Conservation (phyloP, 2,113 vertebrate species). For the Daboia siamensis region DNA sequence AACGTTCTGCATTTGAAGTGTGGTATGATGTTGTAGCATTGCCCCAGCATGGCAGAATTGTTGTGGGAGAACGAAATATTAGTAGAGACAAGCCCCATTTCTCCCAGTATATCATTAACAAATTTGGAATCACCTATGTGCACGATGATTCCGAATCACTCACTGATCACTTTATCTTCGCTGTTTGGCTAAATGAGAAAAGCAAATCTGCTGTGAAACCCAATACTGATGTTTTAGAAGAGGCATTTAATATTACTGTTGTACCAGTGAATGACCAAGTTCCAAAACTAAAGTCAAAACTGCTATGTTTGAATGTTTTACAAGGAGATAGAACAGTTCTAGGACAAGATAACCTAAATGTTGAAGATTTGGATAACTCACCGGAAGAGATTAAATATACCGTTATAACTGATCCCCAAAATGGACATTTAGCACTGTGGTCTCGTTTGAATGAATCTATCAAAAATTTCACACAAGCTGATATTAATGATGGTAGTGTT, state of each 20-base stretch:
- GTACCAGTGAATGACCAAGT: constrained; percentile 82
- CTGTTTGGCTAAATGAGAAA: constrained; percentile 81
- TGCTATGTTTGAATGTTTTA: constrained; percentile 74
- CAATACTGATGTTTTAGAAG: constrained; percentile 71
- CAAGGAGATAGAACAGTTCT: constrained; percentile 75
- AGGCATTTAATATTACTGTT: constrained; percentile 83
- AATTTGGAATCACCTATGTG: constrained; percentile 80
- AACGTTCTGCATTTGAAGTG: constrained; percentile 77
- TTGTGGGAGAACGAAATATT: constrained; percentile 81
- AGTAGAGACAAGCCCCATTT: constrained; percentile 86
- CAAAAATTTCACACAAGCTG: constrained; percentile 81
- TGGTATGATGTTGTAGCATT: constrained; percentile 85
- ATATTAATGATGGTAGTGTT: constrained; percentile 75
- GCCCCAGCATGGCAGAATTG: constrained; percentile 77
- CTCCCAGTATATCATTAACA: constrained; percentile 83
- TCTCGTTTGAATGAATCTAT: constrained; percentile 67
- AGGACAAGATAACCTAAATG: constrained; percentile 75
- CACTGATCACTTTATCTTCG: constrained; percentile 79
- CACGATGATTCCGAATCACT: constrained; percentile 86
- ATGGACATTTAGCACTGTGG: constrained; percentile 80
- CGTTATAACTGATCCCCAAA: constrained; percentile 79
- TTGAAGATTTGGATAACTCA: constrained; percentile 81
- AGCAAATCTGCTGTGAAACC: constrained; percentile 73
- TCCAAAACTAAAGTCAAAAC: constrained; percentile 84
- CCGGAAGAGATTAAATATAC: constrained; percentile 80